Evolutionary conservation across 2,797 vertebrate species (phyloP), one percentile per base, ranked within the genome.

Genomic region (Gorsachius magnificus): DNA sequence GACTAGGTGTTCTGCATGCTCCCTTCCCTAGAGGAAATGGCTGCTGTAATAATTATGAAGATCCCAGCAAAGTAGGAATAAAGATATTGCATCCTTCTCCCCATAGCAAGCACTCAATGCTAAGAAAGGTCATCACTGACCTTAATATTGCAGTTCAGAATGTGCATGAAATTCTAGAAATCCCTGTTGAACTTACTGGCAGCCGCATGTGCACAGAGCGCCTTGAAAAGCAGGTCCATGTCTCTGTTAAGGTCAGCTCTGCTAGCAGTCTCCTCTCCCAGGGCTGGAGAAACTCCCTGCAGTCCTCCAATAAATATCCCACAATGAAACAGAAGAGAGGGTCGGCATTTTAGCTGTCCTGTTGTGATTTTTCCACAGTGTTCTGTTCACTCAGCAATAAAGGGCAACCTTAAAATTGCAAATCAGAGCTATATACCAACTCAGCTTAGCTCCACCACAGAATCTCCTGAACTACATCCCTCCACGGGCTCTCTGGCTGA

Each of bases 311-410:
- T 31, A 90, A 93, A 69, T 36, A 90, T 25, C 24, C 45, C 22
- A 54, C 31, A 43, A 4, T 15, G 18, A 57, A 87, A 69, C 6
- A 84, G 43, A 81, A 68, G 56, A 58, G 20, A 81, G 7, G 8
- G 13, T 46, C 0, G 0, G 16, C 4, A 4, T 5, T 87, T 89
- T n/a, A 72, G 11, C 14, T 79, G 9, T 36, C 35, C 24, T 43
- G 16, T 46, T 61, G 58, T 69, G 33, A 51, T 84, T 68, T 68
- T 58, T 79, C 68, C 58, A 83, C 54, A 60, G 60, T 1, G 1
- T 72, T 85, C 11, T 46, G 46, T 57, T n/a, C 64, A 76, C 43
- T 86, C 21, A 53, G 41, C 29, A 77, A 60, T 35, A 51, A 31
- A 87, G 9, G 31, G 16, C 33, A 87, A 38, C 31, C 56, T 77